Evolutionary conservation across 2,113 vertebrate species (phyloP).

Genomic region (Urocolius indicus): DNA sequence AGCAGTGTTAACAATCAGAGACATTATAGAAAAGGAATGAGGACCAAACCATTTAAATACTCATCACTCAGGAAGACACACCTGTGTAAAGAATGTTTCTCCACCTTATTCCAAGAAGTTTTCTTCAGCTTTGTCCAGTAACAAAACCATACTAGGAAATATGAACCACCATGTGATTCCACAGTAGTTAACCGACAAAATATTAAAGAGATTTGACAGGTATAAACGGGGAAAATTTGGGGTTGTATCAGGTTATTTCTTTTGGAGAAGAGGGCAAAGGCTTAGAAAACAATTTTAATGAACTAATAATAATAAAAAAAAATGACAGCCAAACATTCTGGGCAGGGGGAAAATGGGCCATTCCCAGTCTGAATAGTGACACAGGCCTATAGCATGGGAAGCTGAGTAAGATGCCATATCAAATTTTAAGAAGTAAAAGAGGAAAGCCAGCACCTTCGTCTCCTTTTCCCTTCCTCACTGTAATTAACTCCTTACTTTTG

Average conservation of each 20-base stretch:
- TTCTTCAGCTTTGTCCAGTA: neutral
- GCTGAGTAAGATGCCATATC: neutral
- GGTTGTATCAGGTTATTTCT: neutral
- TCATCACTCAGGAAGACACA: conserved; percentile 39
- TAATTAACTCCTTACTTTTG: neutral
- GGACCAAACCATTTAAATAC: neutral
- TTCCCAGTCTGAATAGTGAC: neutral
- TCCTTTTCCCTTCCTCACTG: neutral
- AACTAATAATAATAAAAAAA: neutral
- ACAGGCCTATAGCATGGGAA: fast-evolving
- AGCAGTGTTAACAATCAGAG: neutral
- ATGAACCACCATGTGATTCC: neutral
- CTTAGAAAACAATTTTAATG: neutral
- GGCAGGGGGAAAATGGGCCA: fast-evolving
- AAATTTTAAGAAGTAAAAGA: neutral
- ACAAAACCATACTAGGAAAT: neutral
- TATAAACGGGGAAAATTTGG: neutral
- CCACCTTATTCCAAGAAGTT: neutral
- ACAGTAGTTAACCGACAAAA: neutral
- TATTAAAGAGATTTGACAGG: neutral
- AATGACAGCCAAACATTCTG: neutral
- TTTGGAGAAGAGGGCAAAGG: neutral
- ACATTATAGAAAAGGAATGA: neutral
- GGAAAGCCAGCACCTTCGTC: neutral
- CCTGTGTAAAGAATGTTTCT: conserved; percentile 21